Conservation (phyloP, 2,113 vertebrate species). For the Pluvianellus socialis region DNA sequence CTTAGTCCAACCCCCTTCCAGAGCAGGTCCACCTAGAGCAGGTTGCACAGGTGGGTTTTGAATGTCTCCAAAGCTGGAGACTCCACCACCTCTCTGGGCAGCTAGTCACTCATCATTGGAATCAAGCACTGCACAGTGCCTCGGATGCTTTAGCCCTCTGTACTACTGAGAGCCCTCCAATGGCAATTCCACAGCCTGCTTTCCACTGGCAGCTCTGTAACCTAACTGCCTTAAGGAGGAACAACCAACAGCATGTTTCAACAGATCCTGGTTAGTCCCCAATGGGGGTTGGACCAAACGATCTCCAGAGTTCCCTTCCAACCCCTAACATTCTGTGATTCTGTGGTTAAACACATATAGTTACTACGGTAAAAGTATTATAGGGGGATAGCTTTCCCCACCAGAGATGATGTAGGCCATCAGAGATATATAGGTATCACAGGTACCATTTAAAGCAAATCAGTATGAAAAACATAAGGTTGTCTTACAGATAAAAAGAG, state of each 20-base stretch:
- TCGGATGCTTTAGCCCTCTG: background rate
- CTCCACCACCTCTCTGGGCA: too few relatives aligned
- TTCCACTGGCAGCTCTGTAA: background rate
- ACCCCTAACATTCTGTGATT: too few relatives aligned
- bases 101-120: background rate
- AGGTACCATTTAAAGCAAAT: background rate
- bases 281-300: too few relatives aligned
- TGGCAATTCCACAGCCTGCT: background rate
- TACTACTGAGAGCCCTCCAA: background rate
- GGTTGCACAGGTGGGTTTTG: too few relatives aligned
- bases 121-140: rapidly evolving
- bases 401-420: background rate
- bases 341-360: background rate
- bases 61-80: too few relatives aligned
- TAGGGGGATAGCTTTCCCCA: background rate
- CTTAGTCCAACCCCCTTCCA: too few relatives aligned
- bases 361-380: background rate
- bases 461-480: background rate
- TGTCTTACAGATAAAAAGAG: background rate
- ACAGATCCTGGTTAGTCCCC: background rate
- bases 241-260: background rate
- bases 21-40: too few relatives aligned
- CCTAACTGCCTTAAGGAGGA: background rate
- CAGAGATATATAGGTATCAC: rapidly evolving
- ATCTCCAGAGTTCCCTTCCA: too few relatives aligned